These are phyloP conservation scores for Cyaniris semiargus DNA, from an alignment of 2,888 invertebrate species.

Conservation along the genomic window DNA sequence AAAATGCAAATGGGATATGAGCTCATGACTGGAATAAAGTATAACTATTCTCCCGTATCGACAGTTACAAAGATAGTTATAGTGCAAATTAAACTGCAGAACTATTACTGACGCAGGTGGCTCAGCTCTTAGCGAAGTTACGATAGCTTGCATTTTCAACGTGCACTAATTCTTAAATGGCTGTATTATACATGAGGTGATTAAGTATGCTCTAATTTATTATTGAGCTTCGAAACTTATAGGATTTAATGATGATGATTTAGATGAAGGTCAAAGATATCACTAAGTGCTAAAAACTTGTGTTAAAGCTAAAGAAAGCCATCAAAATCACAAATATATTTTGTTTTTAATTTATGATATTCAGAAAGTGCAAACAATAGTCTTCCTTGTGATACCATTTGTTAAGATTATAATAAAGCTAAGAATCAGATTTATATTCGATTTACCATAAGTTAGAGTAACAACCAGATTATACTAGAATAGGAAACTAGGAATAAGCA, in stretches of 20 bases:
- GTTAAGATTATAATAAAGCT: neutral
- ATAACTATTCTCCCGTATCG: constrained; percentile 8
- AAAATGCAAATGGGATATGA: constrained; percentile 5
- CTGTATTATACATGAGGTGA: neutral
- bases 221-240: neutral
- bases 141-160: constrained; percentile 58
- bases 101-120: constrained; percentile 58
- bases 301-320: neutral
- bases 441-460: neutral
- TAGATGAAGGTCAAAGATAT: too few species aligned
- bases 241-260: too few species aligned
- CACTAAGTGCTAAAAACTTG: too few species aligned
- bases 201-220: neutral
- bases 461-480: neutral
- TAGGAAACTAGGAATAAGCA: neutral
- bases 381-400: neutral
- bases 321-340: neutral
- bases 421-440: too few species aligned
- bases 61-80: constrained; percentile 30
- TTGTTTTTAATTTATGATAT: neutral
- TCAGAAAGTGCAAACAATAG: neutral
- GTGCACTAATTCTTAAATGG: constrained; percentile 50
- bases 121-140: constrained; percentile 59
- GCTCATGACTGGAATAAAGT: neutral
- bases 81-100: constrained; percentile 24